Evolutionary conservation across 2,113 vertebrate genomes (phyloP).

Genomic region (Grammomys surdaster): DNA sequence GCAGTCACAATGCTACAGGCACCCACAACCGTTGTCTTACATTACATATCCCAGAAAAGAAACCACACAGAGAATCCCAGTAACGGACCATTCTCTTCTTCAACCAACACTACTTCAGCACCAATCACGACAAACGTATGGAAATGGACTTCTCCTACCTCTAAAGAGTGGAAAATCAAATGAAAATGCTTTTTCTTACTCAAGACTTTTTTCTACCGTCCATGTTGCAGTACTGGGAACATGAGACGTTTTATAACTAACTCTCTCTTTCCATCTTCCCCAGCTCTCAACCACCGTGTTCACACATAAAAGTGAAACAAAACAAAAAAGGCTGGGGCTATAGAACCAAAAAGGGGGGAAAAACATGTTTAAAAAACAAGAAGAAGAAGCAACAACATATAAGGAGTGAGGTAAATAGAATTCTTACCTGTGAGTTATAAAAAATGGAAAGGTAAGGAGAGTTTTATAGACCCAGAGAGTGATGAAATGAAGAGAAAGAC

Average conservation of each 20-base stretch:
- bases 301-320: neutral
- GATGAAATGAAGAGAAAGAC: constrained; percentile 74
- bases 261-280: neutral
- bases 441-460: constrained; percentile 61
- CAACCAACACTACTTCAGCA: neutral
- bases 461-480: constrained; percentile 70
- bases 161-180: neutral
- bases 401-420: constrained; percentile 60
- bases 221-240: neutral
- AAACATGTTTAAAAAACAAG: neutral
- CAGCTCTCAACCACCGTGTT: neutral
- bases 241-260: neutral
- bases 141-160: neutral
- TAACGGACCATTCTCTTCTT: neutral
- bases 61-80: constrained; percentile 18
- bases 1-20: neutral
- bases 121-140: neutral
- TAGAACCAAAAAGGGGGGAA: neutral
- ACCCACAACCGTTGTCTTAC: constrained; percentile 22
- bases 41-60: neutral
- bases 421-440: constrained; percentile 63
- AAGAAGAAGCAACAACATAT: neutral
- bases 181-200: neutral
- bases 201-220: constrained; percentile 9
- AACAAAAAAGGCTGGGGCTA: neutral